Percentiles rank a stretch among this genome's conserved stretches.
Conservation (phyloP, 2,888 invertebrate genomes). For the Smittia aterrima region DNA sequence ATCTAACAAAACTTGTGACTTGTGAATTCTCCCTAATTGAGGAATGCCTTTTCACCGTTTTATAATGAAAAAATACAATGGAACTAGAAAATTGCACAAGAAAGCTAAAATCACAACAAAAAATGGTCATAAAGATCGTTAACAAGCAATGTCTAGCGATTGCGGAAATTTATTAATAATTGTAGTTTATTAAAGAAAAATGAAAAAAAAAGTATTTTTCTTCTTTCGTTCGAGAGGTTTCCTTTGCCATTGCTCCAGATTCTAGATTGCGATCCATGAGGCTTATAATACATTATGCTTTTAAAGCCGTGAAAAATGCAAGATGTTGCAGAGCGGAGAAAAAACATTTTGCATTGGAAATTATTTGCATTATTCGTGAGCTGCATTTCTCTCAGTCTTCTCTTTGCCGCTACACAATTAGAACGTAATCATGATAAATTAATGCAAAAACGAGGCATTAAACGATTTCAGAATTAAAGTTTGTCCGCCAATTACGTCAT, state of each 20-base stretch:
- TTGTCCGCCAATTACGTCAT: not conserved
- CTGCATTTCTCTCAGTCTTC: conserved; percentile 10
- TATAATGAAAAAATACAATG: conserved; percentile 29
- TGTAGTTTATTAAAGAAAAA: conserved; percentile 36
- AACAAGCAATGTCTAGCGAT: conserved; percentile 37
- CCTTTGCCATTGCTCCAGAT: conserved; percentile 31
- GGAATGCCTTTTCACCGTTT: not conserved
- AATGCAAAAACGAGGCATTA: conserved; percentile 39
- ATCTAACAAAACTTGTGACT: too few species aligned
- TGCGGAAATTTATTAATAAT: conserved; percentile 35
- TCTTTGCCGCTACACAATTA: conserved; percentile 29
- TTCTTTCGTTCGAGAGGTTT: not conserved
- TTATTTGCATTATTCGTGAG: conserved; percentile 41
- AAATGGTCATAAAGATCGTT: conserved; percentile 41
- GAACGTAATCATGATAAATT: conserved; percentile 39
- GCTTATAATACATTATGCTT: not conserved
- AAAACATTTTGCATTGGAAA: conserved; percentile 17
- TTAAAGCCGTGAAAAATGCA: conserved; percentile 27
- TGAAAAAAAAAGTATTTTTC: not conserved
- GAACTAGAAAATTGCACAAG: not conserved
- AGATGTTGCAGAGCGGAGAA: not conserved
- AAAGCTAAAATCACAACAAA: not conserved
- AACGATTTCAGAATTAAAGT: conserved; percentile 15
- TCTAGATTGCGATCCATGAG: conserved; percentile 32
- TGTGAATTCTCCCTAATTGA: too few species aligned